Evolutionary conservation across 2,113 vertebrate genomes (phyloP).

Genomic region (Cyprinodon variegatus): DNA sequence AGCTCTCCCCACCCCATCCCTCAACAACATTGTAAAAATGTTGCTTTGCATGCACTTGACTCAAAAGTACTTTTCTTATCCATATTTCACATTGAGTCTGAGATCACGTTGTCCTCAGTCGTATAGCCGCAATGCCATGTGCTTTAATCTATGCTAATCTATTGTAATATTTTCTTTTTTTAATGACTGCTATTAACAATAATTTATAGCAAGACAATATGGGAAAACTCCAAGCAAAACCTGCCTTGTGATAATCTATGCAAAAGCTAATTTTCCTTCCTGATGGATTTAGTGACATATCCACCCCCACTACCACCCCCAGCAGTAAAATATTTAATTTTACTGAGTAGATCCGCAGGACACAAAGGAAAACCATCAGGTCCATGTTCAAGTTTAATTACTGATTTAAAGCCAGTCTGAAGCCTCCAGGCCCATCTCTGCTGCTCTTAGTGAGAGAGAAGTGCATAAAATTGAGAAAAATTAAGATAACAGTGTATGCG

Average conservation of each 20-base stretch:
- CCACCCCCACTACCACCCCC: conserved; percentile 85
- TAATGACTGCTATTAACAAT: conserved; percentile 88
- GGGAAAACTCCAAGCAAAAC: conserved; percentile 67
- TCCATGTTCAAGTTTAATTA: conserved; percentile 96
- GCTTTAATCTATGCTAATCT: conserved; percentile 87
- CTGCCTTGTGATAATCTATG: conserved; percentile 85
- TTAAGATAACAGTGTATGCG: conserved; percentile 2
- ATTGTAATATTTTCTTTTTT: conserved; percentile 91
- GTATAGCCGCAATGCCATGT: conserved; percentile 79
- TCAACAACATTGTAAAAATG: conserved; percentile 69
- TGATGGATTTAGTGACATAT: conserved; percentile 90
- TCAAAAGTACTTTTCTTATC: conserved; percentile 61
- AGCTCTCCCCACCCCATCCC: conserved; percentile 34
- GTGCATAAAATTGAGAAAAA: background rate
- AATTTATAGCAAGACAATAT: conserved; percentile 87
- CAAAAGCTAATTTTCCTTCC: conserved; percentile 85
- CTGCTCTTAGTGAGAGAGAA: conserved; percentile 49
- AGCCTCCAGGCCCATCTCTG: conserved; percentile 87
- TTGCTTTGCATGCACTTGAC: conserved; percentile 67
- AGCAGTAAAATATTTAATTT: conserved; percentile 91
- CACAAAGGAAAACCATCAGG: conserved; percentile 86
- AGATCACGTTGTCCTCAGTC: conserved; percentile 83
- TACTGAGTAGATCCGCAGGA: conserved; percentile 87
- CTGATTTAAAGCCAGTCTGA: conserved; percentile 90
- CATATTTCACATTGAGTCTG: conserved; percentile 36